A percentile compares a stretch with the other conserved stretches of the same genome.
phyloP scores from a whole-genome alignment of 2,888 invertebrate genomes.

The Ophioninae sp. region DNA sequence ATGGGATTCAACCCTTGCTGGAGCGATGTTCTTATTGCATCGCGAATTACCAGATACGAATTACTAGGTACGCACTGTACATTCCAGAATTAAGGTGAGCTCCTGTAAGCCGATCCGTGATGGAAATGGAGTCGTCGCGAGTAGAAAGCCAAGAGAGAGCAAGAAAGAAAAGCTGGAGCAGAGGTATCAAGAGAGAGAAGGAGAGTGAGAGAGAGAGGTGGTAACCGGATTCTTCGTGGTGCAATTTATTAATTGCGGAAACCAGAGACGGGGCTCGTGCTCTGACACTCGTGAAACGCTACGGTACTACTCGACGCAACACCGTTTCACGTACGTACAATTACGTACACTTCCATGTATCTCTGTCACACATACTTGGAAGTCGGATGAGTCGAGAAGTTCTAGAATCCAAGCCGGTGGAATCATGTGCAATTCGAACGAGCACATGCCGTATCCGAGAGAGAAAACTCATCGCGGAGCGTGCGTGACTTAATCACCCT shows the following conservation, averaged over 20 bases:
- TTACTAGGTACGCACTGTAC: slow-evolving; percentile 25
- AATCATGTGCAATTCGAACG: slow-evolving; percentile 23
- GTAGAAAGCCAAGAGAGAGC: slow-evolving; percentile 72
- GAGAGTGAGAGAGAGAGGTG: slow-evolving; percentile 38
- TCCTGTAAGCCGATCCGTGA: slow-evolving; percentile 62
- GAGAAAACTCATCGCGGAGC: slow-evolving; percentile 23
- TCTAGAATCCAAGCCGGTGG: neutral
- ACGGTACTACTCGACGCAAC: slow-evolving; percentile 34
- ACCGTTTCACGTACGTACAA: slow-evolving; percentile 39
- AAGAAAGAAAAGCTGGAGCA: slow-evolving; percentile 60
- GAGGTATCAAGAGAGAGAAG: slow-evolving; percentile 10
- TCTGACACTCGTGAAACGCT: slow-evolving; percentile 25
- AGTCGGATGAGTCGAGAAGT: slow-evolving; percentile 13
- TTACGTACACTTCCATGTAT: slow-evolving; percentile 25
- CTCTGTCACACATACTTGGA: neutral
- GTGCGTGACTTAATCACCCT: slow-evolving; percentile 26
- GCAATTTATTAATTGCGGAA: slow-evolving; percentile 74
- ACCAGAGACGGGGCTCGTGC: slow-evolving; percentile 65
- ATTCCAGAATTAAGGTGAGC: slow-evolving; percentile 45
- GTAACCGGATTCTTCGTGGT: slow-evolving; percentile 71
- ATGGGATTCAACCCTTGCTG: slow-evolving; percentile 5
- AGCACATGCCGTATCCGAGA: neutral
- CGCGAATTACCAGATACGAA: slow-evolving; percentile 50
- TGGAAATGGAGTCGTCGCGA: slow-evolving; percentile 74
- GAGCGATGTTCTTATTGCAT: slow-evolving; percentile 9